A percentile compares a stretch with the other conserved stretches of the same genome.
Conservation (phyloP, 2,113 vertebrate genomes). For the Rhombomys opimus region DNA sequence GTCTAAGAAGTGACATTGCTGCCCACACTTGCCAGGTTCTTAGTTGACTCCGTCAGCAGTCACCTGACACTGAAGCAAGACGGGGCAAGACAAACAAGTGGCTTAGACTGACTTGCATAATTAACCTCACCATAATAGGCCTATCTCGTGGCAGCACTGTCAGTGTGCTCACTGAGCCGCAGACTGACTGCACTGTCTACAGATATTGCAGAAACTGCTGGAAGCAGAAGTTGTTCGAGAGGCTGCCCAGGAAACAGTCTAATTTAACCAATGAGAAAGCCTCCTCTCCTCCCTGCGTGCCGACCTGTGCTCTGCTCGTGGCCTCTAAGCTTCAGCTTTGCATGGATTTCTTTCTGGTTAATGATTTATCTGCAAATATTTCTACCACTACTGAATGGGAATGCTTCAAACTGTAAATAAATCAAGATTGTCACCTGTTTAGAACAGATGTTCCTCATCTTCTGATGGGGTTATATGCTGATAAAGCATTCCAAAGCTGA, state of each 20-base stretch:
- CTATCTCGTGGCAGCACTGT: background rate
- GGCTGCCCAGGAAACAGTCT: background rate
- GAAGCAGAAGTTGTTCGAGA: background rate
- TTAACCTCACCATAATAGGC: background rate
- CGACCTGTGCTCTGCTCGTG: background rate
- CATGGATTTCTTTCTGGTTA: slow-evolving; percentile 41
- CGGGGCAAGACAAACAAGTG: slow-evolving; percentile 35
- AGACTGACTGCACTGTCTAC: background rate
- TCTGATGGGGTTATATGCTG: background rate
- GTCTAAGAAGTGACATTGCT: background rate
- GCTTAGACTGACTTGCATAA: slow-evolving; percentile 38
- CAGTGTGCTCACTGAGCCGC: background rate
- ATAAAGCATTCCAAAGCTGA: background rate
- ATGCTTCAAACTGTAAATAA: slow-evolving; percentile 29
- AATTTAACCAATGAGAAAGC: background rate
- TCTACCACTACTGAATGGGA: background rate
- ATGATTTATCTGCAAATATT: slow-evolving; percentile 46
- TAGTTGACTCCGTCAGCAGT: slow-evolving; percentile 3
- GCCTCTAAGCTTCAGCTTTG: background rate
- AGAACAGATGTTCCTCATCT: background rate
- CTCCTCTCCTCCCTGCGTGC: background rate
- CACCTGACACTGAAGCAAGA: slow-evolving; percentile 12
- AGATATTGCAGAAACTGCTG: background rate
- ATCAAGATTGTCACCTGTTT: slow-evolving; percentile 3
- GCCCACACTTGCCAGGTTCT: slow-evolving; percentile 6